Evolutionary conservation across 2,888 invertebrate genomes (phyloP).

Genomic region (Eurytoma californica): DNA sequence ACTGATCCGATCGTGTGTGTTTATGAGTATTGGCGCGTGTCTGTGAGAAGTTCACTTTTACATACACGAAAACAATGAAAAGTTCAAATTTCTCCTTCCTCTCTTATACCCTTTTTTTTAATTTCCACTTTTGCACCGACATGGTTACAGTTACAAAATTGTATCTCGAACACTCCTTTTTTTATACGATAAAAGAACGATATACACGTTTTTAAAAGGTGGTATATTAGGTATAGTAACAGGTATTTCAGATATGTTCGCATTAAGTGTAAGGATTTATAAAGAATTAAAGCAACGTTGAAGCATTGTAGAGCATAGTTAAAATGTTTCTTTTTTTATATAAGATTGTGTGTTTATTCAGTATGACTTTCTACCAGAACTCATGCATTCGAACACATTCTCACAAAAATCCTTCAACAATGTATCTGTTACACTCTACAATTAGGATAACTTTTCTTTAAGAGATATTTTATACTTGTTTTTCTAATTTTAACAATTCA

Average conservation of each 20-base stretch:
- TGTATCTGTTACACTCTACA: neutral
- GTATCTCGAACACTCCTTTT: too few relatives aligned
- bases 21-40: neutral
- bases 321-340: slow-evolving; percentile 4
- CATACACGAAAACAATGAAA: slow-evolving; percentile 6
- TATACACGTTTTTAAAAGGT: neutral
- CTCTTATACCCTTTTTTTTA: neutral
- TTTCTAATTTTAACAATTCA: slow-evolving; percentile 6
- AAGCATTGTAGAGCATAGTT: slow-evolving; percentile 3
- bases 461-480: neutral
- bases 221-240: slow-evolving; percentile 13
- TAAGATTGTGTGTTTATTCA: neutral
- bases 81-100: slow-evolving; percentile 18
- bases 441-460: slow-evolving; percentile 7
- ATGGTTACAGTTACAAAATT: neutral
- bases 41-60: slow-evolving; percentile 7
- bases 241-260: slow-evolving; percentile 30
- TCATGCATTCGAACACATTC: slow-evolving; percentile 3
- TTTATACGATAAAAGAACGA: too few relatives aligned
- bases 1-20: neutral
- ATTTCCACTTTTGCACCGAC: neutral
- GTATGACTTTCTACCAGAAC: slow-evolving; percentile 17
- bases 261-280: neutral
- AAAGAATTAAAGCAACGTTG: slow-evolving; percentile 12
- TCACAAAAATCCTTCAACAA: slow-evolving; percentile 8